phyloP scores from a whole-genome alignment of 2,888 invertebrate genomes.

The Leptarthrus brevirostris region DNA sequence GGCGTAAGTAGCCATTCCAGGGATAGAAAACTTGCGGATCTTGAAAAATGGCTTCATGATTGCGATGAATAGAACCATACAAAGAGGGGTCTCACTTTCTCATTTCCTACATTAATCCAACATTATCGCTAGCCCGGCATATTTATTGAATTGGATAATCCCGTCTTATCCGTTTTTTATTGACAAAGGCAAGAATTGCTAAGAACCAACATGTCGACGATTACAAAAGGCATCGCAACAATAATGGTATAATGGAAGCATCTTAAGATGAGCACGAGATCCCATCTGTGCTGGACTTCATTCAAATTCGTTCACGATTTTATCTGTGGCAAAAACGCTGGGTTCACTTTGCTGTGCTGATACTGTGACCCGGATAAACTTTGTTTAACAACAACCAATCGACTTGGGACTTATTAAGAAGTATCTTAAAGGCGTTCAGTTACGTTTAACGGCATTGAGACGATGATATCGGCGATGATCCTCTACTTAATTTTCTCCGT shows the following conservation, averaged over 20 bases:
- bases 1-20: background rate
- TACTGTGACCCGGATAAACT: constrained; percentile 13
- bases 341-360: background rate
- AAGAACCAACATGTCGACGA: background rate
- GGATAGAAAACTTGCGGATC: background rate
- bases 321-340: background rate
- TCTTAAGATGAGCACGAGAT: background rate
- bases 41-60: background rate
- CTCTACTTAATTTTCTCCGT: constrained; percentile 14
- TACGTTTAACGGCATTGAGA: constrained; percentile 21
- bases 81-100: background rate
- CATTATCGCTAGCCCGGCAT: background rate
- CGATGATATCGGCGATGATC: constrained; percentile 7
- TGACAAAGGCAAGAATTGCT: background rate
- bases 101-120: background rate
- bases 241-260: background rate
- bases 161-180: background rate
- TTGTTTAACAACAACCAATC: constrained; percentile 28
- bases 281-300: background rate
- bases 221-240: background rate
- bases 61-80: background rate
- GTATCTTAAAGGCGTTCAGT: constrained; percentile 33
- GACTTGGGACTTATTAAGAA: constrained; percentile 22
- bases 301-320: constrained; percentile 19
- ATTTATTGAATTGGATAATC: background rate